These are phyloP conservation scores for Phrynocephalus guinanensis DNA, from an alignment of 2,797 vertebrate genomes.

Conservation along the genomic window DNA sequence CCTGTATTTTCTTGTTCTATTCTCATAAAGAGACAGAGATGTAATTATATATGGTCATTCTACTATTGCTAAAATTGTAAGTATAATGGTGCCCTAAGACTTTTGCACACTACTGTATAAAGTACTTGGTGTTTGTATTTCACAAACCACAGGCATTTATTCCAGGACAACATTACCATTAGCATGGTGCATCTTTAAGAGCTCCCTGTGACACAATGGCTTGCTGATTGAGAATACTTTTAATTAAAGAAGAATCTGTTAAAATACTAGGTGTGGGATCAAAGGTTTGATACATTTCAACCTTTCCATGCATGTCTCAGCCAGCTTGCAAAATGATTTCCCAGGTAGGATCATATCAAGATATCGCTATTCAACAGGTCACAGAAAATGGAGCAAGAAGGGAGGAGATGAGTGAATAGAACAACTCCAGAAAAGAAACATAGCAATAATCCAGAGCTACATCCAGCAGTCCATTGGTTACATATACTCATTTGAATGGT, in stretches of 20 bases:
- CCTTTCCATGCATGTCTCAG: constrained; percentile 19
- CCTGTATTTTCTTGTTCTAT: too few relatives aligned
- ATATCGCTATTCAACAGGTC: background rate
- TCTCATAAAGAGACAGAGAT: too few relatives aligned
- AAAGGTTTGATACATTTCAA: constrained; percentile 1
- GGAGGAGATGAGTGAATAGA: fast-evolving
- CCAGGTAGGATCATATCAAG: background rate
- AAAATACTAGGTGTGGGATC: background rate
- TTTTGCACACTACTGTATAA: constrained; percentile 4
- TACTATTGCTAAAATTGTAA: too few relatives aligned
- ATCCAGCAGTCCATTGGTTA: background rate
- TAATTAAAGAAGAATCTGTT: constrained; percentile 1
- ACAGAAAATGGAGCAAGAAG: background rate
- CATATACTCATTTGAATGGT: background rate
- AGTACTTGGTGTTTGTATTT: constrained; percentile 58
- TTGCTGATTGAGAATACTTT: constrained; percentile 46
- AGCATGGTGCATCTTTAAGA: constrained; percentile 47
- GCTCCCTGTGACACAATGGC: constrained; percentile 33
- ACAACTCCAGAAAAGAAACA: background rate
- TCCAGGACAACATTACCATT: constrained; percentile 43
- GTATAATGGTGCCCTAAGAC: too few relatives aligned
- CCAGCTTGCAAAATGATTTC: constrained; percentile 1
- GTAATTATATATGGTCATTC: too few relatives aligned
- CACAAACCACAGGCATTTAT: constrained; percentile 58
- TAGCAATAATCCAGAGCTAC: background rate